phyloP scores from a whole-genome alignment of 1,140 invertebrate species.

The Ephestia elutella region DNA sequence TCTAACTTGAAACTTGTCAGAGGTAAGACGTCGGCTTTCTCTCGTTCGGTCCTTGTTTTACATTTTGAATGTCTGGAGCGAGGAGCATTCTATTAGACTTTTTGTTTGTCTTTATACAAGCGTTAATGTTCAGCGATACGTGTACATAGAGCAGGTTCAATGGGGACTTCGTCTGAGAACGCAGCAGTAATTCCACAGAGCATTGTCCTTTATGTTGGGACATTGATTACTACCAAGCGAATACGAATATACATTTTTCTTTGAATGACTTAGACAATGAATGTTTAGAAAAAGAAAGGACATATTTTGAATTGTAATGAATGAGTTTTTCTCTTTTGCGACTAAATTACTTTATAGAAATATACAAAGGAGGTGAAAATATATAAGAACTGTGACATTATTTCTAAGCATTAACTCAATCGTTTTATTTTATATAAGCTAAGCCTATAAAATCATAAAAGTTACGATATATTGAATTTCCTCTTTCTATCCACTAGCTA shows the following conservation, averaged over 20 bases:
- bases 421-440: no score
- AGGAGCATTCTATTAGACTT: slow-evolving; percentile 31
- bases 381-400: no score
- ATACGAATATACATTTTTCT: not conserved
- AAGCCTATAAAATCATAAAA: no score
- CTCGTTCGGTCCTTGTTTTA: slow-evolving; percentile 40
- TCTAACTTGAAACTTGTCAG: slow-evolving; percentile 49
- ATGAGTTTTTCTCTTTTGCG: no score
- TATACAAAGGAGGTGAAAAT: no score
- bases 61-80: slow-evolving; percentile 41
- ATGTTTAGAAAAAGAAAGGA: no score
- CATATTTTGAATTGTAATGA: no score
- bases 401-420: no score
- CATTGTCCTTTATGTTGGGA: not conserved
- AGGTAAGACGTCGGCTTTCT: slow-evolving; percentile 45
- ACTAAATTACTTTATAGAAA: no score
- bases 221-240: not conserved
- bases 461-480: no score
- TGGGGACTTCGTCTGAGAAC: not conserved
- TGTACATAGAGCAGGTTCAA: not conserved
- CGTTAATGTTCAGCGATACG: slow-evolving; percentile 15
- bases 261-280: not conserved
- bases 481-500: no score
- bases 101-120: slow-evolving; percentile 23
- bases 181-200: not conserved